Conservation (phyloP, 2,888 invertebrate species). For the Diadromus collaris region DNA sequence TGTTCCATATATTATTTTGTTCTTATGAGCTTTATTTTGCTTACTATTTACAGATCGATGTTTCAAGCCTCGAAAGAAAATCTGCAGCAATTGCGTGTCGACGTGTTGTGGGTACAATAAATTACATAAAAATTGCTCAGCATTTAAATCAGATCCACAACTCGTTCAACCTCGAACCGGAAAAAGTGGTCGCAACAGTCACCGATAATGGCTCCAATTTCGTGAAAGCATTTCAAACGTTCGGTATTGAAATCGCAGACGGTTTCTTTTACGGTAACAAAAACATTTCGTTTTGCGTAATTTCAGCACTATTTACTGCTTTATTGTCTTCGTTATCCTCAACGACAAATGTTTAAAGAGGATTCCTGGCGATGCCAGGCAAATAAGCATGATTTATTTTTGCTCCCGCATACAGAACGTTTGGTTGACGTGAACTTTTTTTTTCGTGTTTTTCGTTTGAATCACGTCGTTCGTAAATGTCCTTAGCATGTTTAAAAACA, state of each 20-base stretch:
- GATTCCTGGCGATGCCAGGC: too few relatives aligned
- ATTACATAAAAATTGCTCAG: not conserved
- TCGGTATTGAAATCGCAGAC: slow-evolving; percentile 8
- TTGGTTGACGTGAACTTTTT: too few relatives aligned
- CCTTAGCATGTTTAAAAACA: too few relatives aligned
- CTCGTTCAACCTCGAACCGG: not conserved
- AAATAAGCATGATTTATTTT: too few relatives aligned
- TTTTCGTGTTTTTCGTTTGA: too few relatives aligned
- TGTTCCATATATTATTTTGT: not conserved
- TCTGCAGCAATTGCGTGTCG: slow-evolving; percentile 21
- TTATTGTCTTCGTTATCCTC: too few relatives aligned
- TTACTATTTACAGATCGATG: not conserved
- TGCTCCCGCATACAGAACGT: too few relatives aligned
- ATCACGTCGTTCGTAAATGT: too few relatives aligned
- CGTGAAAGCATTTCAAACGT: slow-evolving; percentile 17
- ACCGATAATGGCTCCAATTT: slow-evolving; percentile 26
- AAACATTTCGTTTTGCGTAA: not conserved
- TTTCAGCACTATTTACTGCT: not conserved
- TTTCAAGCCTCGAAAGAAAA: not conserved
- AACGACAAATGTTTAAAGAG: too few relatives aligned
- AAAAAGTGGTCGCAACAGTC: slow-evolving; percentile 6
- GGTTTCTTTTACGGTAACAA: not conserved
- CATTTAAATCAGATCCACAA: not conserved
- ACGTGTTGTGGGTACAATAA: not conserved
- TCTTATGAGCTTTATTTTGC: not conserved